Base-by-base conservation (phyloP, 2,888 invertebrate genomes). In the Diaperis boleti region DNA sequence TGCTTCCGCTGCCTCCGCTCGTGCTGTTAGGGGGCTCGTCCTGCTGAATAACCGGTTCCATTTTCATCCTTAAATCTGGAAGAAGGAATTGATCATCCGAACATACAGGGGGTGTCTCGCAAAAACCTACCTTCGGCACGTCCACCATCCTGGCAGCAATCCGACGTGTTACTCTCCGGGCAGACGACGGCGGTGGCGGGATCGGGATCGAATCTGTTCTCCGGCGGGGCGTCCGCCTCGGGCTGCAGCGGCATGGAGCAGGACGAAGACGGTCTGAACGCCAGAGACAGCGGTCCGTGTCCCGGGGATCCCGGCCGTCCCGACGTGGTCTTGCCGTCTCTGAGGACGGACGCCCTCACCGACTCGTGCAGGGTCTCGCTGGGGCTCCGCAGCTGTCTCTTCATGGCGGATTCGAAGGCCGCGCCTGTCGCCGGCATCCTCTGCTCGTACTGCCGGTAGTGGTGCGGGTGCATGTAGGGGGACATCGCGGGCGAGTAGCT, bases 31-130 rank as follows among this genome's bases (percentile, higher is more conserved):
- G 76, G 54, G 79, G 79, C 64, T 81, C 81, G 39, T 77, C 76
- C 63, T 76, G 75, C 55, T 76, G 76, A 22, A 74, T 64, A 41
- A 76, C 74, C 42, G 82, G 81, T 79, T 90, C 90, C 81, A 85
- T 87, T 79, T 92, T 92, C 76, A 92, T 89, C 77, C 92, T 88
- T 82, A 92, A 85, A 85, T 92, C 92, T 89, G 85, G 8, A 26
- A 26, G n/a, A 20, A 20, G 6, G 6, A 20, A 20, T 4, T 4
- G 20, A 26, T 26, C 6, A 5, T 8, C 1, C 6, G 8, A 3
- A 26, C 2, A 26, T 2, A 26, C 6, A 2, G 26, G n/a, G n/a
- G n/a, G n/a, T n/a, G n/a, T n/a, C n/a, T n/a, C n/a, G n/a, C n/a
- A n/a, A n/a, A n/a, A n/a, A 3, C 31, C 69, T 77, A 84, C 84